Base-by-base conservation (phyloP, 2,797 vertebrate species). In the Lutjanus argentimaculatus region DNA sequence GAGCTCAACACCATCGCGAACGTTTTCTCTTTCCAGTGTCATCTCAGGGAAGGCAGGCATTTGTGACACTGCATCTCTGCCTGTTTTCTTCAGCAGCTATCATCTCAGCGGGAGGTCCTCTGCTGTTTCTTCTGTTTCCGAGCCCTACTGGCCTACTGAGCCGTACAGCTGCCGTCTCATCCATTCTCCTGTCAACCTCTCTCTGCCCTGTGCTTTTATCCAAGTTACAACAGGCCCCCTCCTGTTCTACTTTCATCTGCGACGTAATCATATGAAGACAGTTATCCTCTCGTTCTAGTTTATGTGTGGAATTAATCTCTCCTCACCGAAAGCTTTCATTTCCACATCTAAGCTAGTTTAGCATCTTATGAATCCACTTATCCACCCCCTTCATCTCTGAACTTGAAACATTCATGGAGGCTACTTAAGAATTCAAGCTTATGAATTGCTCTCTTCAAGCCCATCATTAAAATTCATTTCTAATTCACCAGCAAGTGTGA, bases 391-490 rank as follows among this genome's bases (percentile, higher is more conserved):
- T 67, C 46, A 22, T 74, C 65, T 77, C 49, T 66, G 17, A 72
- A 77, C 68, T 52, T 85, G 36, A 89, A 90, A 83, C 53, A 85
- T 83, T 85, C 30, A 84, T 68, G 21, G 36, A 51, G n/a, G 63
- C 67, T 64, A 72, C 55, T 74, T 64, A 46, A 78, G 43, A 76
- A 66, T 77, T 79, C n/a, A 43, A 79, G 66, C 61, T 79, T 73
- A 79, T 40, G 67, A 79, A 85, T 68, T 58, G 36, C 36, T 59
- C 40, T 66, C 67, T 75, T 82, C 63, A 83, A 83, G 66, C 25
- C 40, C 56, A 70, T 40, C 42, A 79, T 82, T 79, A 75, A 36
- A 81, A 75, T 79, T 71, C 19, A 80, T 74, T 83, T 77, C 42
- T 65, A 83, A 87, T 86, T 86, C 63, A 80, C 40, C 46, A 51